A percentile compares a stretch with the other conserved stretches of the same genome.
Evolutionary conservation across 2,888 invertebrate species (phyloP).

Genomic region (Achlya flavicornis): DNA sequence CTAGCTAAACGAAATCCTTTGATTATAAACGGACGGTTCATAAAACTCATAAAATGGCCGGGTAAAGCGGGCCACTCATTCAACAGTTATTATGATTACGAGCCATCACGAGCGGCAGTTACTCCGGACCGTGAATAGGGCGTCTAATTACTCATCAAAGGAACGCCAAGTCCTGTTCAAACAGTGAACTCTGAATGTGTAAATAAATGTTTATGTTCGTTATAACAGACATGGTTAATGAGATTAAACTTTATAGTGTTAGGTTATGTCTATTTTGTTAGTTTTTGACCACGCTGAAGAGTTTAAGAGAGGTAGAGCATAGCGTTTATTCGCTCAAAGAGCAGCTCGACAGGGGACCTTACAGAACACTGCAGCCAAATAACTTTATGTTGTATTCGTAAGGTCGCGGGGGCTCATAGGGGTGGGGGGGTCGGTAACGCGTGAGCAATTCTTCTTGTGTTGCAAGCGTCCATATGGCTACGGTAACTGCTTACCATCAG

Average conservation of each 20-base stretch:
- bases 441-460: no score
- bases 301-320: no score
- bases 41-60: neutral
- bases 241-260: neutral
- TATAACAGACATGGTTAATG: neutral
- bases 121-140: neutral
- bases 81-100: conserved; percentile 4
- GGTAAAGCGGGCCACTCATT: conserved; percentile 4
- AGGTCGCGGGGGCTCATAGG: no score
- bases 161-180: neutral
- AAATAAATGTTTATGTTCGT: neutral
- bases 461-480: no score
- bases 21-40: neutral
- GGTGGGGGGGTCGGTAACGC: no score
- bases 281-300: neutral
- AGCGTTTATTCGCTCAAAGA: no score
- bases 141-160: conserved; percentile 7
- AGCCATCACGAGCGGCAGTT: conserved; percentile 1
- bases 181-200: neutral
- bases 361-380: no score
- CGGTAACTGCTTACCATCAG: no score
- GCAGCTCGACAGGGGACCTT: no score
- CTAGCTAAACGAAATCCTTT: neutral
- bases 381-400: no score
- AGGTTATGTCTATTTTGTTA: neutral